phyloP scores from a whole-genome alignment of 1,140 invertebrate genomes.

The Aphaenogaster ashmeadi region DNA sequence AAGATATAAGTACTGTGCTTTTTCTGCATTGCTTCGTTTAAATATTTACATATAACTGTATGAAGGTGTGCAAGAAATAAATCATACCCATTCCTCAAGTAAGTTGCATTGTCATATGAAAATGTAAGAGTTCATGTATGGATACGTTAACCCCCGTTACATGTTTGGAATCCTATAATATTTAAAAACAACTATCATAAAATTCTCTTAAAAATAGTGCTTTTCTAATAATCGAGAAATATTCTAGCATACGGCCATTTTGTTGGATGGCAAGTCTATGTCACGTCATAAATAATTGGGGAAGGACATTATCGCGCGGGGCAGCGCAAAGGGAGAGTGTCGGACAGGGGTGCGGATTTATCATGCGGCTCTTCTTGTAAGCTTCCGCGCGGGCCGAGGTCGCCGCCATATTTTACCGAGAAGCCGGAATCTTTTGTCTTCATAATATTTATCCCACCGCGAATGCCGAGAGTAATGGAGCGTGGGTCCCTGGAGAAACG shows the following conservation, averaged over 20 bases:
- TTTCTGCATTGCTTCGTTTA: constrained; percentile 12
- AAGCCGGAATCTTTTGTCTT: constrained; percentile 84
- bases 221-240: constrained; percentile 4
- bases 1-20: background rate
- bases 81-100: constrained; percentile 1
- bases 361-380: constrained; percentile 67
- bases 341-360: constrained; percentile 76
- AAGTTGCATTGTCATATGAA: background rate
- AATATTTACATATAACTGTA: background rate
- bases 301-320: constrained; percentile 77
- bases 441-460: constrained; percentile 83
- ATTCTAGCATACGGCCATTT: constrained; percentile 56
- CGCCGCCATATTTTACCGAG: constrained; percentile 78
- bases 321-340: constrained; percentile 75
- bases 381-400: constrained; percentile 30
- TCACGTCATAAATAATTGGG: constrained; percentile 80
- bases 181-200: background rate
- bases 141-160: background rate
- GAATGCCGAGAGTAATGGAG: constrained; percentile 77
- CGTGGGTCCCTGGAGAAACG: constrained; percentile 68
- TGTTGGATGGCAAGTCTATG: constrained; percentile 56
- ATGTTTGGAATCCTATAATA: background rate
- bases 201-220: background rate
- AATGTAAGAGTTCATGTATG: background rate
- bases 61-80: background rate